Conservation (phyloP, 1,140 invertebrate genomes). For the Anthonomus grandis region DNA sequence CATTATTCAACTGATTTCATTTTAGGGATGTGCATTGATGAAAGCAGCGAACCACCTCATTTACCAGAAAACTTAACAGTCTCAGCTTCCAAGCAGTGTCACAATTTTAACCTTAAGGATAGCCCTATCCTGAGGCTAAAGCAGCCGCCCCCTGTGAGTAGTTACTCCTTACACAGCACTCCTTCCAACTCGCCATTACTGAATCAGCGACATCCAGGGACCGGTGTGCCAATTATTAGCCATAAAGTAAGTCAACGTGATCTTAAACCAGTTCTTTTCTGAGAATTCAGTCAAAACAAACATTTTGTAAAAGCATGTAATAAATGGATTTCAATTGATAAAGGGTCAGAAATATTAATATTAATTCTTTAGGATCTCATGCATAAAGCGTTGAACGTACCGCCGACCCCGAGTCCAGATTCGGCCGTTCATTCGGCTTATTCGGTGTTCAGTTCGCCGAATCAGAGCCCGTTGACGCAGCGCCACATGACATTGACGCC, state of each 20-base stretch:
- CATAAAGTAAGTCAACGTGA: conserved; percentile 45
- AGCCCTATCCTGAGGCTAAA: conserved; percentile 43
- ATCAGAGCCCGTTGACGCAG: conserved; percentile 80
- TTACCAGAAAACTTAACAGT: conserved; percentile 45
- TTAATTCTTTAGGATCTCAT: conserved; percentile 56
- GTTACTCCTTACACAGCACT: conserved; percentile 57
- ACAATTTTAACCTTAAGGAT: conserved; percentile 37
- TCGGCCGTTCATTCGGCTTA: conserved; percentile 86
- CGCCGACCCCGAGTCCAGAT: conserved; percentile 74
- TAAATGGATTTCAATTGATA: background rate
- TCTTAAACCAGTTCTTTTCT: too few species aligned
- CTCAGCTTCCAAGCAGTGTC: conserved; percentile 33
- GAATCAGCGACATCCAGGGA: conserved; percentile 55
- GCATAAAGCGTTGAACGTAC: conserved; percentile 49
- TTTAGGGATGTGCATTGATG: conserved; percentile 27
- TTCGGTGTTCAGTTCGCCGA: conserved; percentile 74
- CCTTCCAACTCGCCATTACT: conserved; percentile 64
- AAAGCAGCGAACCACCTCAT: conserved; percentile 21
- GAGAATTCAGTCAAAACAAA: background rate
- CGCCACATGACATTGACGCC: conserved; percentile 76
- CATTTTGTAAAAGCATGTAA: background rate
- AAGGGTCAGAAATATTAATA: too few species aligned
- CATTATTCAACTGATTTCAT: too few species aligned
- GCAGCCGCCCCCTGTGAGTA: conserved; percentile 51
- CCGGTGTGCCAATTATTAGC: conserved; percentile 54